Evolutionary conservation across 2,888 invertebrate genomes (phyloP), one percentile per base, ranked within the genome.

Genomic region (Leptopilina drosophilae): DNA sequence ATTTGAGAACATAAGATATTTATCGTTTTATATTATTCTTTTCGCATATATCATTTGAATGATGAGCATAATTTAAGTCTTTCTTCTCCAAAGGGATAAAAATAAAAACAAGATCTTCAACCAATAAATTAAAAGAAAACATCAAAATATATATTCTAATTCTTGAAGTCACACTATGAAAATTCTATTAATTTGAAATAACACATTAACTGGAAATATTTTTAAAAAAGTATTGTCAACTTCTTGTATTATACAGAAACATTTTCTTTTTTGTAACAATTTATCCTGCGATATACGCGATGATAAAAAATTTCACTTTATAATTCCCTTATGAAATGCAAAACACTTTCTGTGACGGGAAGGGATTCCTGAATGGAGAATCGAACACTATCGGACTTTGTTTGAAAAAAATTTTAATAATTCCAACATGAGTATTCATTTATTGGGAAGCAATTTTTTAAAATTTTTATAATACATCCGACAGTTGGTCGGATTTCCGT

Each of bases 21-120:
- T 69, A 33, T 26, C 33, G 73, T n/a, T 73, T 53, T 73, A 73
- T 73, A 73, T 73, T 73, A 26, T 53, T 56, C 56, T 53, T 73
- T 73, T 56, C 53, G 56, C 56, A 73, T 56, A 56, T 56, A 56
- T 33, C 40, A 73, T 56, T 33, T 73, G 40, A 73, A 73, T 73
- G 73, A 73, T 73, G 73, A 8, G 56, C 73, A n/a, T 33, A 73
- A 33, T 73, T 73, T 33, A 59, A 73, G n/a, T 73, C 33, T 56
- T 26, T 33, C n/a, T 33, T 40, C 4, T 73, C 20, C 33, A 33
- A 73, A 73, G 56, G 62, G 62, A 62, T 62, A 20, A 62, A 62
- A 62, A 62, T 62, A 65, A n/a, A 65, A 65, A 40, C 65, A 42
- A 33, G n/a, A 65, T 65, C 15, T 65, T 40, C 26, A 40, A 65